phyloP scores from a whole-genome alignment of 2,888 invertebrate genomes.

The Drosophila mettleri region DNA sequence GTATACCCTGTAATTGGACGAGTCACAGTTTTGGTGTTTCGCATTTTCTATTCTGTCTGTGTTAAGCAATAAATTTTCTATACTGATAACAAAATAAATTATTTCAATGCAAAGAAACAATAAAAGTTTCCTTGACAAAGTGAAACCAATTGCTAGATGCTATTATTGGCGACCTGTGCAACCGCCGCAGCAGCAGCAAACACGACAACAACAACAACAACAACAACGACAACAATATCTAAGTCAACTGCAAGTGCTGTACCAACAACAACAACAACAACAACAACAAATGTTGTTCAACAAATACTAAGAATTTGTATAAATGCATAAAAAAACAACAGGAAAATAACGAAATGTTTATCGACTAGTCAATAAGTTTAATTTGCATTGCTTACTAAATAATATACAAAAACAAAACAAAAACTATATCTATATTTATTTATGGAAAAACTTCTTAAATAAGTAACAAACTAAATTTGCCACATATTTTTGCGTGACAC shows the following conservation, averaged over 20 bases:
- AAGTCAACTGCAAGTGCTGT: conserved; percentile 22
- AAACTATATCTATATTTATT: conserved; percentile 50
- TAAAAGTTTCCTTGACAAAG: conserved; percentile 57
- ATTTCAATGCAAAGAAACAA: conserved; percentile 30
- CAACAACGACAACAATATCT: conserved; percentile 28
- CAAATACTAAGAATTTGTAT: conserved; percentile 37
- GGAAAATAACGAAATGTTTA: conserved; percentile 27
- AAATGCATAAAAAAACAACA: conserved; percentile 20
- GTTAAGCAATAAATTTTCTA: conserved; percentile 8
- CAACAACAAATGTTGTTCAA: conserved; percentile 45
- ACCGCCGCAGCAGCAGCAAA: conserved; percentile 50
- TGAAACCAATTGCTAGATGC: conserved; percentile 56
- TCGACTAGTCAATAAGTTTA: conserved; percentile 59
- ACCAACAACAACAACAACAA: conserved; percentile 28
- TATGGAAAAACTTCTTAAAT: conserved; percentile 46
- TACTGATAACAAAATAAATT: conserved; percentile 8
- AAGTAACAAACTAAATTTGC: conserved; percentile 24
- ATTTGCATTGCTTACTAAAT: conserved; percentile 69
- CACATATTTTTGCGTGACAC: conserved; percentile 67
- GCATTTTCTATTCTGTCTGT: conserved; percentile 15
- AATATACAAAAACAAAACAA: conserved; percentile 29
- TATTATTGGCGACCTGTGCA: conserved; percentile 67
- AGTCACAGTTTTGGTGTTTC: conserved; percentile 8
- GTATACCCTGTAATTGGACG: conserved; percentile 6
- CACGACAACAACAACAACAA: conserved; percentile 23